Evolutionary conservation across 2,888 invertebrate species (phyloP).

Genomic region (Philereme transversata): DNA sequence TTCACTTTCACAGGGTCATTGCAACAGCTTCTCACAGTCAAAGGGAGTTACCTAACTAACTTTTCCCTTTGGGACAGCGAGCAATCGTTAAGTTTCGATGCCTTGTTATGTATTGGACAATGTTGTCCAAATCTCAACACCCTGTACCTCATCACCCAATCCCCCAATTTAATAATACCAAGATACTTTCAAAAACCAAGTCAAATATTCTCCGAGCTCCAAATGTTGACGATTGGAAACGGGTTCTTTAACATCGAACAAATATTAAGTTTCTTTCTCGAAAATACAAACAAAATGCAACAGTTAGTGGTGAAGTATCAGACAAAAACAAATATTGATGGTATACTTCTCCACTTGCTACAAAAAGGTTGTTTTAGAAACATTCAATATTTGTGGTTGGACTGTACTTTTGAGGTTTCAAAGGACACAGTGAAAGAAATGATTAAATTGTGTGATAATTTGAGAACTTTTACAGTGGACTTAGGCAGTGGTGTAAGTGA

Average conservation of each 20-base stretch:
- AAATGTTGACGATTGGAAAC: constrained; percentile 70
- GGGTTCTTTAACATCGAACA: constrained; percentile 70
- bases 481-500: constrained; percentile 62
- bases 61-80: constrained; percentile 78
- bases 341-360: constrained; percentile 61
- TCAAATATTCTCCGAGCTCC: constrained; percentile 66
- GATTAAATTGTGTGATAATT: constrained; percentile 64
- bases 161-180: constrained; percentile 65
- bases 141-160: constrained; percentile 75
- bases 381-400: constrained; percentile 70
- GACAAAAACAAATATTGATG: constrained; percentile 67
- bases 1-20: constrained; percentile 72
- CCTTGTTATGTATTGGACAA: constrained; percentile 65
- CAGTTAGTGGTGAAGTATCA: constrained; percentile 74
- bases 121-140: constrained; percentile 71
- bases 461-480: constrained; percentile 71
- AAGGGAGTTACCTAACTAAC: constrained; percentile 73
- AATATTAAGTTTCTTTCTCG: constrained; percentile 68
- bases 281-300: constrained; percentile 65
- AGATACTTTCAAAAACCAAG: constrained; percentile 58
- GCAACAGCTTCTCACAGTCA: constrained; percentile 63
- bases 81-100: constrained; percentile 67
- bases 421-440: constrained; percentile 65
- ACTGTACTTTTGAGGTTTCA: constrained; percentile 75
- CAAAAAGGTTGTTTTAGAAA: constrained; percentile 65